Evolutionary conservation across 2,797 vertebrate species (phyloP).

Genomic region (Gambelia wislizenii): DNA sequence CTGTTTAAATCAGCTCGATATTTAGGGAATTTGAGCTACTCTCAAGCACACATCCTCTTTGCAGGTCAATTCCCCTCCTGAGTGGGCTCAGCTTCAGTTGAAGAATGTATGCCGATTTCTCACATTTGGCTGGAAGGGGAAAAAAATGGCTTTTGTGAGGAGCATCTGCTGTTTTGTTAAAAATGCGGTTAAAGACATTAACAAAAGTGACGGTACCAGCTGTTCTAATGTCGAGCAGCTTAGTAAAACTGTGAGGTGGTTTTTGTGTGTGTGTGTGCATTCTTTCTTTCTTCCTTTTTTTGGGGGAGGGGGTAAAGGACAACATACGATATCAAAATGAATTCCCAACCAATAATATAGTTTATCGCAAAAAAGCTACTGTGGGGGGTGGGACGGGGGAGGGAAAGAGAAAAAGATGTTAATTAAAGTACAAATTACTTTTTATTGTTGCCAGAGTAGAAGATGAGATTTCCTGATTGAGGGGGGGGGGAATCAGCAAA

Average conservation of each 20-base stretch:
- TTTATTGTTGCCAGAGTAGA: slow-evolving; percentile 52
- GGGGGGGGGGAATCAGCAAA: background rate
- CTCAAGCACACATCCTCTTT: slow-evolving; percentile 19
- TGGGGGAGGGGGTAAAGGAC: slow-evolving; percentile 80
- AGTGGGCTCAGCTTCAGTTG: slow-evolving; percentile 57
- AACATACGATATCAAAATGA: slow-evolving; percentile 81
- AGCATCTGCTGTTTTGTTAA: slow-evolving; percentile 90
- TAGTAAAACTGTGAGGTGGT: slow-evolving; percentile 76
- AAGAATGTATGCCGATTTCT: slow-evolving; percentile 70
- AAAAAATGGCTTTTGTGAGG: slow-evolving; percentile 86
- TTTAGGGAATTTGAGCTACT: slow-evolving; percentile 39
- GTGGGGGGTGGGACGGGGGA: background rate
- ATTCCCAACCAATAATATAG: slow-evolving; percentile 81
- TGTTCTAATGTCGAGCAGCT: slow-evolving; percentile 83
- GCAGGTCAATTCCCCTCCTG: slow-evolving; percentile 60
- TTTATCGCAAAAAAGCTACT: slow-evolving; percentile 70
- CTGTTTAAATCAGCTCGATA: background rate
- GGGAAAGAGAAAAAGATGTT: slow-evolving; percentile 55
- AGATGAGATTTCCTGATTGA: slow-evolving; percentile 53
- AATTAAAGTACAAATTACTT: slow-evolving; percentile 76
- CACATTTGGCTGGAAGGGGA: slow-evolving; percentile 77
- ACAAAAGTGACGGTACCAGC: slow-evolving; percentile 84
- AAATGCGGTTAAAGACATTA: slow-evolving; percentile 86
- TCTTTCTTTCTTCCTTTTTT: slow-evolving; percentile 42
- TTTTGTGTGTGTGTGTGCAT: background rate